Evolutionary conservation across 2,888 invertebrate species (phyloP), one percentile per base, ranked within the genome.

Genomic region (Orthosia cruda): DNA sequence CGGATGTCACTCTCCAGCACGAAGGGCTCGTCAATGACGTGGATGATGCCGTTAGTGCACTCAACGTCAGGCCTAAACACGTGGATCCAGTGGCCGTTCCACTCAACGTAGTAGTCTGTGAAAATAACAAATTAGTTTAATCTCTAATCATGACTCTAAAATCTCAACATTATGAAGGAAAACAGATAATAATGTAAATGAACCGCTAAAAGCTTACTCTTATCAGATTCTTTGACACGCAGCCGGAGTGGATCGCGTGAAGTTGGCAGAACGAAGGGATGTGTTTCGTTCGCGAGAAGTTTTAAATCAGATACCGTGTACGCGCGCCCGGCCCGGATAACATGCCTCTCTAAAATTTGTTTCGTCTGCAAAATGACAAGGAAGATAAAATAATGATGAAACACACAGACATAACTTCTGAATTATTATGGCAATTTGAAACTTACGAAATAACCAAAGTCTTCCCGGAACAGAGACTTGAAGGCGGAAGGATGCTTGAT

Each of bases 31-130:
- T 99, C 99, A 91, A 99, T 99, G 81, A 99, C 98, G 94, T 99
- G 99, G 88, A 99, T 99, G 88, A 99, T 98, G 68, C 99, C 99
- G 93, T 99, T 99, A 94, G 99, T 99, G 94, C 99, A 99, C 91
- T 99, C 98, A 7, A 99, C 98, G 94, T 99, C 99, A 40, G 99
- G 98, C 84, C 99, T 98, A 94, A 98, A 98, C 65, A 99, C 98
- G 89, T 98, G 98, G 89, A 99, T 98, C 97, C 97, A 97, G 92
- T 98, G 97, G 80, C 98, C 98, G 89, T 98, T 98, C 99, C 99
- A 99, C 92, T 98, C 98, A 78, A 99, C 97, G 90, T 97, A 97
- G 96, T 98, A 99, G 91, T 98, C 99, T 98, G 97, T 81, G 87
- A 75, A 77, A 87, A 66, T 88, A 86, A 85, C 78, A 80, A 84